A percentile compares a stretch with the other conserved stretches of the same genome.
These are phyloP conservation scores for Penaeus japonicus DNA, from an alignment of 1,140 invertebrate genomes.

Conservation along the genomic window DNA sequence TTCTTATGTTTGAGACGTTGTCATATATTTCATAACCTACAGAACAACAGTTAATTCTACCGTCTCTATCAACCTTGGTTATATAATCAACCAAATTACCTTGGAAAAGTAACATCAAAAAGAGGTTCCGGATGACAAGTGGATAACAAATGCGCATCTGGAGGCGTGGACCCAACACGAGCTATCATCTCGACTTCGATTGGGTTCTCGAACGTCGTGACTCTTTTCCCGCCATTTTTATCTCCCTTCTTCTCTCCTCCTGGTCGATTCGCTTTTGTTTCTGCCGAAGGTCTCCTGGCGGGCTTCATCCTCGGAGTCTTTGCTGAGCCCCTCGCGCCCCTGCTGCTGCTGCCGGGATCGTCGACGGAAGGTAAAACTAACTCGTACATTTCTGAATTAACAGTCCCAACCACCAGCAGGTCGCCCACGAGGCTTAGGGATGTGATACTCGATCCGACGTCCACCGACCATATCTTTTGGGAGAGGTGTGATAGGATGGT, in stretches of 20 bases:
- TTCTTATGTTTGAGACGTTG: too few species aligned
- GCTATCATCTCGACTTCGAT: not conserved
- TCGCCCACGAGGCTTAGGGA: constrained; percentile 32
- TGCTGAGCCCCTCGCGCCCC: too few species aligned
- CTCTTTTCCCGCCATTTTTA: not conserved
- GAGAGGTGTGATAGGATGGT: not conserved
- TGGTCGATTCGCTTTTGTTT: not conserved
- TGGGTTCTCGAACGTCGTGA: too few species aligned
- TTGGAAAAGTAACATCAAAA: constrained; percentile 39
- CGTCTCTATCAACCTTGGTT: not conserved
- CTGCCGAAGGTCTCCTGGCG: not conserved
- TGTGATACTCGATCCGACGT: constrained; percentile 23
- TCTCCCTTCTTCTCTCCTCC: not conserved
- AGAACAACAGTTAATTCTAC: not conserved
- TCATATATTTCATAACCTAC: too few species aligned
- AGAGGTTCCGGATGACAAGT: constrained; percentile 46
- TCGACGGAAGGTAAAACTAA: not conserved
- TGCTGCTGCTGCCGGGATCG: not conserved
- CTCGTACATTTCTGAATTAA: constrained; percentile 39
- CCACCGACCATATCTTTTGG: constrained; percentile 42
- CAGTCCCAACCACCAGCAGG: constrained; percentile 22
- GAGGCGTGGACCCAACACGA: not conserved
- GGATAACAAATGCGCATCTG: constrained; percentile 8
- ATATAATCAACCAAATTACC: not conserved
- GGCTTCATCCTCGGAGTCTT: not conserved